phyloP scores from a whole-genome alignment of 2,113 vertebrate genomes.

The Indicator maculatus region DNA sequence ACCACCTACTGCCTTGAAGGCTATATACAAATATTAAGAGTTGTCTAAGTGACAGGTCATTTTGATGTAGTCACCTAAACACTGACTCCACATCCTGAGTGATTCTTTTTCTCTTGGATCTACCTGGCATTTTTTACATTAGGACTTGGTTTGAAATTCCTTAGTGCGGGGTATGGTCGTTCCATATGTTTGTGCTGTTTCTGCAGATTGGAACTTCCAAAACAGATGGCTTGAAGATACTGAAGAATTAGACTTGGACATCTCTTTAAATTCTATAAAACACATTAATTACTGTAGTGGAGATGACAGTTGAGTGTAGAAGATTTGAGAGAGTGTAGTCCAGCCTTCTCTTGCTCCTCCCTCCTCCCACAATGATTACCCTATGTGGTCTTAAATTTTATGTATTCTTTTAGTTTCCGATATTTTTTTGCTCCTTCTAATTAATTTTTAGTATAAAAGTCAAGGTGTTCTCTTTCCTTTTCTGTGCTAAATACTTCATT shows the following conservation, averaged over 20 bases:
- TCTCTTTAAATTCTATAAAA: background rate
- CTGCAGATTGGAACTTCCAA: conserved; percentile 52
- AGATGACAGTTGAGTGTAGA: background rate
- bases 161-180: background rate
- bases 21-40: background rate
- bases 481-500: background rate
- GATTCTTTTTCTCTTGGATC: background rate
- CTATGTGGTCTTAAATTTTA: background rate
- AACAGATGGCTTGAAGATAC: conserved; percentile 54
- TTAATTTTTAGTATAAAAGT: background rate
- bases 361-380: conserved; percentile 1
- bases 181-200: conserved; percentile 55
- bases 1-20: background rate
- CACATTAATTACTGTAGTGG: conserved; percentile 9
- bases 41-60: background rate
- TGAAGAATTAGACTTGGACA: conserved; percentile 48
- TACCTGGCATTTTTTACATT: conserved; percentile 29
- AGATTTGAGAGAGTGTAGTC: background rate
- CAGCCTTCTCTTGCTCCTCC: background rate
- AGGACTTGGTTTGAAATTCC: conserved; percentile 10
- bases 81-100: background rate
- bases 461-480: background rate
- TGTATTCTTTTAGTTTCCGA: background rate
- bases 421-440: background rate
- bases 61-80: background rate